These are phyloP conservation scores for Idaea dimidiata DNA, from an alignment of 2,888 invertebrate species.

Conservation along the genomic window DNA sequence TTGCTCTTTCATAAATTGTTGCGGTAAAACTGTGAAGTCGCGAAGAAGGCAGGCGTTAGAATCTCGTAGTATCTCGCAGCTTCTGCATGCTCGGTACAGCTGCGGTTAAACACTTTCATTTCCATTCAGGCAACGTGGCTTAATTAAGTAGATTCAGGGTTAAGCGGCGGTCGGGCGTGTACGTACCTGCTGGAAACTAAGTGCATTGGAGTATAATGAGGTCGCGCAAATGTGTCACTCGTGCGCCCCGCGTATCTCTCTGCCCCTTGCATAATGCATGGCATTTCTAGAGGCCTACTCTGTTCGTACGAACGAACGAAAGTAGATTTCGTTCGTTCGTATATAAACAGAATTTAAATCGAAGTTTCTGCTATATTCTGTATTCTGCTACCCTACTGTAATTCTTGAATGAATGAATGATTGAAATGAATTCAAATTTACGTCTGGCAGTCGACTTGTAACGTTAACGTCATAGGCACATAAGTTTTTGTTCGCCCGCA, in stretches of 20 bases:
- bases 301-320: too few species aligned
- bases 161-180: slow-evolving; percentile 27
- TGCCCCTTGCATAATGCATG: slow-evolving; percentile 31
- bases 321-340: too few species aligned
- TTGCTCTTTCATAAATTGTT: slow-evolving; percentile 18
- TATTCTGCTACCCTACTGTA: too few species aligned
- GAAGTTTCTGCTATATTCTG: slow-evolving; percentile 1
- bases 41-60: background rate
- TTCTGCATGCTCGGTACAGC: slow-evolving; percentile 3
- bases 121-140: slow-evolving; percentile 15
- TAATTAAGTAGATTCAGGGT: slow-evolving; percentile 32
- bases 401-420: too few species aligned
- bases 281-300: slow-evolving; percentile 12
- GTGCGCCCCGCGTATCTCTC: slow-evolving; percentile 5
- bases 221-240: slow-evolving; percentile 39
- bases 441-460: too few species aligned
- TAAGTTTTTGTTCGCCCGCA: too few species aligned
- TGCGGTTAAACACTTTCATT: slow-evolving; percentile 16
- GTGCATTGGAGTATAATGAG: slow-evolving; percentile 36
- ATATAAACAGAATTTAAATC: slow-evolving; percentile 34
- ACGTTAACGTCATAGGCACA: too few species aligned
- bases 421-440: too few species aligned
- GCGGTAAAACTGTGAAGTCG: background rate
- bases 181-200: slow-evolving; percentile 30
- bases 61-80: background rate